phyloP scores from a whole-genome alignment of 1,140 invertebrate genomes.

The Cepaea nemoralis region DNA sequence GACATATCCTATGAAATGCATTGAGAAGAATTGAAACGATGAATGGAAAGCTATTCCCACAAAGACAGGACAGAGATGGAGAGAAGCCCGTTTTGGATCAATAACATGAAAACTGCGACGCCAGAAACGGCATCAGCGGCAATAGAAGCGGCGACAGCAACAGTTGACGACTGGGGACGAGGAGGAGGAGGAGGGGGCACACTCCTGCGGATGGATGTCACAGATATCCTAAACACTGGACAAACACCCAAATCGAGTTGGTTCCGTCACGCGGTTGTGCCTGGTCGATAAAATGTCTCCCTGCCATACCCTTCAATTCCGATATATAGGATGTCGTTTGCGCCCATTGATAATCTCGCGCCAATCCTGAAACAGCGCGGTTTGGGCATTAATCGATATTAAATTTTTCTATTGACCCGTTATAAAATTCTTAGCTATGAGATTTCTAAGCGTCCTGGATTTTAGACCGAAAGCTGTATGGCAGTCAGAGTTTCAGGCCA shows the following conservation, averaged over 20 bases:
- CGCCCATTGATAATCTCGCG: not conserved
- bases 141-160: conserved; percentile 32
- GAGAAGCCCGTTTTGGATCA: conserved; percentile 16
- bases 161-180: conserved; percentile 30
- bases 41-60: not conserved
- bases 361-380: not conserved
- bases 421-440: too few relatives aligned
- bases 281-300: conserved; percentile 26
- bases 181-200: not conserved
- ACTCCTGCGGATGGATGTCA: conserved; percentile 20
- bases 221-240: conserved; percentile 32
- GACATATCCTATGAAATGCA: not conserved
- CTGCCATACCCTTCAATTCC: not conserved
- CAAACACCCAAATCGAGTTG: conserved; percentile 40
- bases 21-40: not conserved
- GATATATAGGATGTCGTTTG: conserved; percentile 2
- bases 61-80: not conserved
- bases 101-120: conserved; percentile 10
- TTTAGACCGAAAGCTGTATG: too few relatives aligned
- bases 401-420: not conserved
- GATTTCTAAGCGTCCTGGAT: too few relatives aligned
- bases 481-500: too few relatives aligned
- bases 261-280: conserved; percentile 22
- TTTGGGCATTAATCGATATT: conserved; percentile 1
- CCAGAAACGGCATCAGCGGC: conserved; percentile 19